Percentiles rank a stretch among this genome's conserved stretches.
phyloP scores from a whole-genome alignment of 2,113 vertebrate genomes.

The Limnothrissa miodon region DNA sequence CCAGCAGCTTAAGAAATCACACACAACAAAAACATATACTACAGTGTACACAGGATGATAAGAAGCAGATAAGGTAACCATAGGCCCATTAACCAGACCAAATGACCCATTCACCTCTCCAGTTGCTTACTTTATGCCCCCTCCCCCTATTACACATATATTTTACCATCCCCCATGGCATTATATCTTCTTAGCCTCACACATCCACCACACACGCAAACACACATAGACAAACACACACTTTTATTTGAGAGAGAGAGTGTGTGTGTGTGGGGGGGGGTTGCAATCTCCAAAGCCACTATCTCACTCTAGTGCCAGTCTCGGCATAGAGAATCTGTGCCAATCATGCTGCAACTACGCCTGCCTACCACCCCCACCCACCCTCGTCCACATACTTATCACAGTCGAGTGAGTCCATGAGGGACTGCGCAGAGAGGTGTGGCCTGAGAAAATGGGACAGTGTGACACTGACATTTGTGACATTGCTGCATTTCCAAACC shows the following conservation, averaged over 20 bases:
- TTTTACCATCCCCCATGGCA: not conserved
- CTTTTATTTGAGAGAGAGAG: not conserved
- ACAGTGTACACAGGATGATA: no score
- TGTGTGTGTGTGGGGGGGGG: no score
- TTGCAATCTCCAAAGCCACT: no score
- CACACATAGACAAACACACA: not conserved
- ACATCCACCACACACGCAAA: not conserved
- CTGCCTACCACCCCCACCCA: not conserved
- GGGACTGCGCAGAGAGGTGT: not conserved
- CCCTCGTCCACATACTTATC: not conserved
- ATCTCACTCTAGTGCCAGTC: not conserved
- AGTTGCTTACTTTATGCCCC: not conserved
- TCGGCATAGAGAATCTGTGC: not conserved
- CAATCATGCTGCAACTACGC: not conserved
- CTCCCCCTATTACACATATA: not conserved
- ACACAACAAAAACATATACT: no score
- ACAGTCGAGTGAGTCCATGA: not conserved
- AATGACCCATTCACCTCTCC: not conserved
- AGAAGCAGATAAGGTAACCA: no score
- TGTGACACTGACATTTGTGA: not conserved
- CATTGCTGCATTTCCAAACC: not conserved
- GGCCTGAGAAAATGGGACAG: slow-evolving; percentile 2
- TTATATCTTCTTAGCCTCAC: not conserved
- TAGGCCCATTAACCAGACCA: no score
- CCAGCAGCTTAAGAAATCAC: no score